Evolutionary conservation across 2,113 vertebrate species (phyloP).

Genomic region (Peromyscus polionotus): DNA sequence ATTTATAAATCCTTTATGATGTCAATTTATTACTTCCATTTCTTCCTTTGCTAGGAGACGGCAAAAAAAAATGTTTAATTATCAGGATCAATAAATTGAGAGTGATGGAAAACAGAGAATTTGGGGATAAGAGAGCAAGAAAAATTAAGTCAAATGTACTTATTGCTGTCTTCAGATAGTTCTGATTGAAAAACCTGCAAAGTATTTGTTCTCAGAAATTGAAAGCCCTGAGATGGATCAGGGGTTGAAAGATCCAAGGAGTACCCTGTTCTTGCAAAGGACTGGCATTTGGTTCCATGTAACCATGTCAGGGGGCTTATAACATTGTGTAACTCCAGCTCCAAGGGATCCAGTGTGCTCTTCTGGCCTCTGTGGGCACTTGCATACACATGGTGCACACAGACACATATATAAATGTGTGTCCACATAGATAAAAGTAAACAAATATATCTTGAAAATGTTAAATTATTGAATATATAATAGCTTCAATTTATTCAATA

Average conservation of each 20-base stretch:
- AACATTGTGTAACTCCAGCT: background rate
- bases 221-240: background rate
- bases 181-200: background rate
- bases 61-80: background rate
- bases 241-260: background rate
- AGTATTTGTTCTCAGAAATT: background rate
- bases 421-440: background rate
- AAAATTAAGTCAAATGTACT: background rate
- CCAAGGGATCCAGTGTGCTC: background rate
- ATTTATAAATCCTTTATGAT: background rate
- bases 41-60: background rate
- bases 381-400: background rate
- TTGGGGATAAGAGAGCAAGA: background rate
- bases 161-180: background rate
- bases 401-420: background rate
- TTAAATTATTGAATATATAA: slow-evolving; percentile 11
- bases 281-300: background rate
- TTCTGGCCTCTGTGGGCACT: background rate
- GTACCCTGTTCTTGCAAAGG: background rate
- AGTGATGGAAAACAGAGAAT: slow-evolving; percentile 27
- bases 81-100: background rate
- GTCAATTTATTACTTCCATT: background rate
- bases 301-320: background rate
- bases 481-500: slow-evolving; percentile 23
- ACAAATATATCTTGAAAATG: background rate